Percentiles rank a stretch among this genome's conserved stretches.
Evolutionary conservation across 2,113 vertebrate genomes (phyloP).

Genomic region (Abramis brama): DNA sequence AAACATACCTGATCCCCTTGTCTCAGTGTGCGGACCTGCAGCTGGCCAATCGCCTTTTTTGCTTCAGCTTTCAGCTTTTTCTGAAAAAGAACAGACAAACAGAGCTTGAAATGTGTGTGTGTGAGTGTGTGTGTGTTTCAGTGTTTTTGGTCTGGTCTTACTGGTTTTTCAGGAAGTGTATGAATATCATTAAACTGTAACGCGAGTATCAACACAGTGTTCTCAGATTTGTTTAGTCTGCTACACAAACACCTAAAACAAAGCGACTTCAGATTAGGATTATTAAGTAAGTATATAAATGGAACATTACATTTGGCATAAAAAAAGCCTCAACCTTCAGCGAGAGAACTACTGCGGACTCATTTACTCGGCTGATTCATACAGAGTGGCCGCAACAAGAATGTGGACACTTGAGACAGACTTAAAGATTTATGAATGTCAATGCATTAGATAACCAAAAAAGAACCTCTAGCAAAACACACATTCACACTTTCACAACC

Average conservation of each 20-base stretch:
- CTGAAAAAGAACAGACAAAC: conserved; percentile 32
- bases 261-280: not conserved
- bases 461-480: not conserved
- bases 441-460: not conserved
- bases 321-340: not conserved
- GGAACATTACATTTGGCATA: not conserved
- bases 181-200: conserved; percentile 1
- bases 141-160: not conserved
- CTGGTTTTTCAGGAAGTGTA: conserved; percentile 25
- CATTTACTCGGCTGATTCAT: not conserved
- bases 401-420: not conserved
- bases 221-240: not conserved
- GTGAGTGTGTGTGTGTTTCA: not conserved
- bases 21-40: conserved; percentile 83
- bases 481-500: not conserved
- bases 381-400: not conserved
- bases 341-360: not conserved
- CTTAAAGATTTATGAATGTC: not conserved
- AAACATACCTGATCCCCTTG: conserved; percentile 82
- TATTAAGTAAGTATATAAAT: not conserved
- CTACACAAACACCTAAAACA: not conserved
- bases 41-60: conserved; percentile 81
- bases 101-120: not conserved
- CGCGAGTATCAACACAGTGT: not conserved
- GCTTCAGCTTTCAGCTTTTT: conserved; percentile 80